phyloP scores from a whole-genome alignment of 53 echinoderm and acorn worm genomes.

The Crossaster papposus region DNA sequence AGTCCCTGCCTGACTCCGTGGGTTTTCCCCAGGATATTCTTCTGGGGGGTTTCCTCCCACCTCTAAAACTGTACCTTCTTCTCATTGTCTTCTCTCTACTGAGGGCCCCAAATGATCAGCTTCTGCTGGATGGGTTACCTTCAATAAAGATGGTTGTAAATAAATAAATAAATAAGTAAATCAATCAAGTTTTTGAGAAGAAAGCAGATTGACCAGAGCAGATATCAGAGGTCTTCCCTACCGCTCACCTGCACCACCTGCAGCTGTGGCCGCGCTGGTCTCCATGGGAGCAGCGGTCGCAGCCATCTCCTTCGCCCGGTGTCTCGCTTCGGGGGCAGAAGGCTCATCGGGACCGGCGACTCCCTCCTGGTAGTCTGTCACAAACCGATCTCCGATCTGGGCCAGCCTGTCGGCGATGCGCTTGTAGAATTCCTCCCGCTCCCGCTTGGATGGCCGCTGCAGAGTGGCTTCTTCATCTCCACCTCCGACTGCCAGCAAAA shows the following conservation, averaged over 20 bases:
- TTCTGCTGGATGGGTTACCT: too few relatives aligned
- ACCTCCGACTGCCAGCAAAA: conserved; percentile 5
- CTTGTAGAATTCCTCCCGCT: conserved; percentile 89
- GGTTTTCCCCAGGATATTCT: too few relatives aligned
- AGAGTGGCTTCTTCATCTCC: conserved; percentile 33
- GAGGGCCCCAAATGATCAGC: too few relatives aligned
- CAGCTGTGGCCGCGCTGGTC: conserved; percentile 46
- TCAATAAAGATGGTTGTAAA: too few relatives aligned
- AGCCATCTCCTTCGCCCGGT: conserved; percentile 28
- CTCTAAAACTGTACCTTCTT: too few relatives aligned
- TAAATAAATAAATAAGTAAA: too few relatives aligned
- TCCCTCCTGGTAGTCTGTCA: conserved; percentile 73
- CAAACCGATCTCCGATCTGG: conserved; percentile 88
- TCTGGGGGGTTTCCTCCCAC: too few relatives aligned
- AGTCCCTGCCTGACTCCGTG: too few relatives aligned
- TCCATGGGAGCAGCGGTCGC: conserved; percentile 24
- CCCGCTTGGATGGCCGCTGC: conserved; percentile 60
- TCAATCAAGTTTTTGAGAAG: too few relatives aligned
- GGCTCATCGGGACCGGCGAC: conserved; percentile 39
- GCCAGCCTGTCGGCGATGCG: conserved; percentile 87
- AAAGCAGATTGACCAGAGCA: too few relatives aligned
- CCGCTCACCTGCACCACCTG: conserved; percentile 22
- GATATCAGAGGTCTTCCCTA: not conserved
- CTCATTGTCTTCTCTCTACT: too few relatives aligned
- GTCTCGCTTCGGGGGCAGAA: conserved; percentile 21